Evolutionary conservation across 2,888 invertebrate genomes (phyloP), one percentile per base, ranked within the genome.

Genomic region (Muschampia plurimacula): DNA sequence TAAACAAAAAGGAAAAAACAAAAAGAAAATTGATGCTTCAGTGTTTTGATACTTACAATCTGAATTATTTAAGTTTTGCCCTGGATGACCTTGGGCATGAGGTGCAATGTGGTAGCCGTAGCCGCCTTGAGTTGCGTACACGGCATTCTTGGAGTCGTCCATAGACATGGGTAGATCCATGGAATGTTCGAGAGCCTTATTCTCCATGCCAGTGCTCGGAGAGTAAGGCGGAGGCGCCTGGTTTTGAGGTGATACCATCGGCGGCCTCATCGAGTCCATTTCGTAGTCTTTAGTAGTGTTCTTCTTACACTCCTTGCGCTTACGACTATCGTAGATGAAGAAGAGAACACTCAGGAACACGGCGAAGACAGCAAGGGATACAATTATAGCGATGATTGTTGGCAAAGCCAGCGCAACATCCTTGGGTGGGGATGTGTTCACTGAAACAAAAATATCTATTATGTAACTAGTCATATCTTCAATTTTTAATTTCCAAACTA

Each of bases 171-270:
- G 97, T 80, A 98, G 95, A 84, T 98, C 98, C 95, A 98, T 96
- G 9, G 97, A 97, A 89, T 98, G 97, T 89, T 98, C 98, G 62
- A 98, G 92, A 41, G 98, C 98, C 90, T 98, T 98, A 89, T 98
- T 98, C 91, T 98, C 98, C 95, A 97, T 96, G 0, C 97, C 97
- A 64, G 97, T 85, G 71, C 91, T 96, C n/a, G 98, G 97, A 85
- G 98, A 98, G 82, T 98, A 98, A 0, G 98, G 98, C 46, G 98
- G 98, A 32, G 98, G 98, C 1, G 97, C 97, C 83, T 97, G 97
- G 76, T 97, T 97, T 88, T 97, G 97, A 76, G 97, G 97, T n/a
- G 97, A 96, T 57, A 97, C 97, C 88, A 98, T 96, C 65, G 97
- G 97, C 22, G 97, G 97, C 72, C 97, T 95, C 78, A 97, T 97